Conservation (phyloP, 2,888 invertebrate genomes). For the Aphidius colemani region DNA sequence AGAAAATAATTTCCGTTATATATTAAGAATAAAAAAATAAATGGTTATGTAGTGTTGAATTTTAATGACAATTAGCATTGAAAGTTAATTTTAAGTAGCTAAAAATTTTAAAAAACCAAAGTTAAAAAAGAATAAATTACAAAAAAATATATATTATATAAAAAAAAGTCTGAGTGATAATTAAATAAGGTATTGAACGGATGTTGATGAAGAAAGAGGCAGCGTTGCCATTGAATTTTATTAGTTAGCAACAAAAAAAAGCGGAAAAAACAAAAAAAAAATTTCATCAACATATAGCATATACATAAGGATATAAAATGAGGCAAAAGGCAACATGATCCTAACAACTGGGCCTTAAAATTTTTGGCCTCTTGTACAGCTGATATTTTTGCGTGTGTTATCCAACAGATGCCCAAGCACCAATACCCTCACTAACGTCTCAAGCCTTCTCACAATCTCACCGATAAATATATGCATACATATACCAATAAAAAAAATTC, state of each 20-base stretch:
- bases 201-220: too few relatives aligned
- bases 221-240: too few relatives aligned
- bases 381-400: slow-evolving; percentile 51
- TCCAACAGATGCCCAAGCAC: slow-evolving; percentile 47
- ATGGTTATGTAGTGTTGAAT: slow-evolving; percentile 33
- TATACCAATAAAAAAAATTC: slow-evolving; percentile 2
- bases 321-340: slow-evolving; percentile 17
- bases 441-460: slow-evolving; percentile 12
- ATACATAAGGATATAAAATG: not conserved
- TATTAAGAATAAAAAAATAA: not conserved
- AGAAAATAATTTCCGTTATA: too few relatives aligned
- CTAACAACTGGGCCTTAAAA: slow-evolving; percentile 35
- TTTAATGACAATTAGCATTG: slow-evolving; percentile 39
- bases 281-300: not conserved
- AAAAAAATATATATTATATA: too few relatives aligned
- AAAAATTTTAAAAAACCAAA: too few relatives aligned
- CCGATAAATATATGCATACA: not conserved
- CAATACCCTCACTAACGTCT: slow-evolving; percentile 32
- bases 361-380: slow-evolving; percentile 38
- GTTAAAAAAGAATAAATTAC: too few relatives aligned
- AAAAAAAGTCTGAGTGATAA: too few relatives aligned
- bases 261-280: slow-evolving; percentile 3
- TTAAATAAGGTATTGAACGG: too few relatives aligned
- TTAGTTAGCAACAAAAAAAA: not conserved
- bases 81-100: slow-evolving; percentile 10